A percentile compares a stretch with the other conserved stretches of the same genome.
phyloP scores from a whole-genome alignment of 2,888 invertebrate genomes.

The Hypomecis punctinalis region DNA sequence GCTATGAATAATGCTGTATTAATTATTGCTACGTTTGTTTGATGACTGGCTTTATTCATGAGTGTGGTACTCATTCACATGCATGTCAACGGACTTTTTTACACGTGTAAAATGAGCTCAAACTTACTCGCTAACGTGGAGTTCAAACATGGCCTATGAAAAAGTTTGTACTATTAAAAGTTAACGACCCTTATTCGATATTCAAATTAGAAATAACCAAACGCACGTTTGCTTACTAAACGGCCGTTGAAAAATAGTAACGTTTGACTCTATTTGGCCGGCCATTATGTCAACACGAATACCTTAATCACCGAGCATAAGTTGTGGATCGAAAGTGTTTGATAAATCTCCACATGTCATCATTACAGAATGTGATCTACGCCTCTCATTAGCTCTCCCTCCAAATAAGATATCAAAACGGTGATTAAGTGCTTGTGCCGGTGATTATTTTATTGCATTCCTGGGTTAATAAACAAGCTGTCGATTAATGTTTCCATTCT shows the following conservation, averaged over 20 bases:
- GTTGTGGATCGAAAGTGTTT: slow-evolving; percentile 80
- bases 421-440: slow-evolving; percentile 73
- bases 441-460: slow-evolving; percentile 82
- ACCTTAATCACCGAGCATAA: slow-evolving; percentile 76
- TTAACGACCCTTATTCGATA: slow-evolving; percentile 19
- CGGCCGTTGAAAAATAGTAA: slow-evolving; percentile 62
- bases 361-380: slow-evolving; percentile 82
- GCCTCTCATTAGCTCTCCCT: slow-evolving; percentile 79
- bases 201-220: slow-evolving; percentile 30
- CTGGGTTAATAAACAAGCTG: slow-evolving; percentile 68
- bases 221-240: slow-evolving; percentile 36
- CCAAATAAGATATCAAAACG: slow-evolving; percentile 79
- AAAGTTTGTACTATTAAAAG: slow-evolving; percentile 13
- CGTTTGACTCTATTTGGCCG: slow-evolving; percentile 73
- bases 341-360: slow-evolving; percentile 78
- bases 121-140: slow-evolving; percentile 12
- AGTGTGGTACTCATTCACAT: slow-evolving; percentile 56
- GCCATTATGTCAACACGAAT: slow-evolving; percentile 81
- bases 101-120: slow-evolving; percentile 34
- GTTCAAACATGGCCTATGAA: slow-evolving; percentile 18
- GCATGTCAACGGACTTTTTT: slow-evolving; percentile 44
- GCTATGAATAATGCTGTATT: slow-evolving; percentile 67
- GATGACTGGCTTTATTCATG: slow-evolving; percentile 67
- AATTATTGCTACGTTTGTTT: slow-evolving; percentile 66
- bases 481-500: slow-evolving; percentile 65